Percentiles rank a stretch among this genome's conserved stretches.
Evolutionary conservation across 2,888 invertebrate genomes (phyloP).

Genomic region (Stenurella melanura): DNA sequence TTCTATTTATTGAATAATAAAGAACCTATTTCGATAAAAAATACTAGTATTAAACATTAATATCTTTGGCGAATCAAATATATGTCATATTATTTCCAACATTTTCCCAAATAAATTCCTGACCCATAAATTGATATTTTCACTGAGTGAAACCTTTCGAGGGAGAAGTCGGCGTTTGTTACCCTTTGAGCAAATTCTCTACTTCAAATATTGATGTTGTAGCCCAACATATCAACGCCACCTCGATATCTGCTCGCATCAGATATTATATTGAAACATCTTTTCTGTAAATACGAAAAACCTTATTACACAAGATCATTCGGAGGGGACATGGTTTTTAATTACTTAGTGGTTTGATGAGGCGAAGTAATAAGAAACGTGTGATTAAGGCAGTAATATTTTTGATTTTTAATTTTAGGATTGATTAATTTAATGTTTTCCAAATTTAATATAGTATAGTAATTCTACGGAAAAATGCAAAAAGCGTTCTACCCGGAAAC

Average conservation of each 20-base stretch:
- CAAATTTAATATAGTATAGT: too few relatives aligned
- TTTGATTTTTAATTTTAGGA: too few relatives aligned
- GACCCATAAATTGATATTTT: slow-evolving; percentile 20
- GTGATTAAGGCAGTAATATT: too few relatives aligned
- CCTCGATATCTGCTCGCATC: slow-evolving; percentile 28
- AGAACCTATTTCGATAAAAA: too few relatives aligned
- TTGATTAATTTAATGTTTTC: too few relatives aligned
- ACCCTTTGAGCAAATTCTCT: slow-evolving; percentile 23
- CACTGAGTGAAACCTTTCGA: not conserved
- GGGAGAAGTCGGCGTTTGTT: slow-evolving; percentile 20
- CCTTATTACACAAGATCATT: slow-evolving; percentile 8
- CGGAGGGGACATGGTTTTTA: slow-evolving; percentile 4
- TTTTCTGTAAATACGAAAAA: slow-evolving; percentile 19
- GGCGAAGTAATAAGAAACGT: not conserved
- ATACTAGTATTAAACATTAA: not conserved
- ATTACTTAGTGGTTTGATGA: not conserved
- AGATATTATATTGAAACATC: slow-evolving; percentile 23
- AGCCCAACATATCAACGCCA: slow-evolving; percentile 31
- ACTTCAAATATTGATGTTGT: slow-evolving; percentile 30
- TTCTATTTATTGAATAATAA: too few relatives aligned
- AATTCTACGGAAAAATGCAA: too few relatives aligned
- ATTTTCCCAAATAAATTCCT: slow-evolving; percentile 5
- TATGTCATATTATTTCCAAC: not conserved
- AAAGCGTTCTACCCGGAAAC: too few relatives aligned
- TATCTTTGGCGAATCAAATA: slow-evolving; percentile 3